phyloP scores from a whole-genome alignment of 2,113 vertebrate species.

The Zapornia atra region DNA sequence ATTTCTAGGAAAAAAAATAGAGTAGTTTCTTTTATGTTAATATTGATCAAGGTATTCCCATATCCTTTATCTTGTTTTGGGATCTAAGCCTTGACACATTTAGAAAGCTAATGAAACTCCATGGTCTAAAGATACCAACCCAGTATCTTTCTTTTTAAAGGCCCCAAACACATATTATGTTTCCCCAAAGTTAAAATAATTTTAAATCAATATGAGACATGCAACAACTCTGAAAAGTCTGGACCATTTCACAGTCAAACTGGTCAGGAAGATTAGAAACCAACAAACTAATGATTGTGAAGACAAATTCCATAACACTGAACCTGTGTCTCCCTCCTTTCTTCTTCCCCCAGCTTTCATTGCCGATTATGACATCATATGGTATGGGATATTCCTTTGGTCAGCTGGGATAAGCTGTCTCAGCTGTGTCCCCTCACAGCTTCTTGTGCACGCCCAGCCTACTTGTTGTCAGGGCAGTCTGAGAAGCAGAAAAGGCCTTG shows the following conservation, averaged over 20 bases:
- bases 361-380: neutral
- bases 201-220: neutral
- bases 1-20: neutral
- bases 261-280: neutral
- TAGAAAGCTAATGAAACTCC: neutral
- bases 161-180: neutral
- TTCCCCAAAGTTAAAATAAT: neutral
- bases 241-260: neutral
- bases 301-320: neutral
- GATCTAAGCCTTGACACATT: neutral
- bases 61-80: neutral
- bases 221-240: neutral
- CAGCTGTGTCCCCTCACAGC: too few relatives aligned
- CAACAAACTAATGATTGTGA: neutral
- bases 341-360: neutral
- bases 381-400: neutral
- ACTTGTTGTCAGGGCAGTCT: too few relatives aligned
- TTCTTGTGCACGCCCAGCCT: too few relatives aligned
- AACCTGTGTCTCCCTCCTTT: accelerated
- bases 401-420: neutral
- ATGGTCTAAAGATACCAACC: neutral
- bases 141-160: neutral
- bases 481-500: too few relatives aligned
- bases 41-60: neutral
- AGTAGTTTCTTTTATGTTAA: neutral